Base-by-base conservation (phyloP, 53 echinoderm and acorn worm species). In the Mesocentrotus franciscanus region DNA sequence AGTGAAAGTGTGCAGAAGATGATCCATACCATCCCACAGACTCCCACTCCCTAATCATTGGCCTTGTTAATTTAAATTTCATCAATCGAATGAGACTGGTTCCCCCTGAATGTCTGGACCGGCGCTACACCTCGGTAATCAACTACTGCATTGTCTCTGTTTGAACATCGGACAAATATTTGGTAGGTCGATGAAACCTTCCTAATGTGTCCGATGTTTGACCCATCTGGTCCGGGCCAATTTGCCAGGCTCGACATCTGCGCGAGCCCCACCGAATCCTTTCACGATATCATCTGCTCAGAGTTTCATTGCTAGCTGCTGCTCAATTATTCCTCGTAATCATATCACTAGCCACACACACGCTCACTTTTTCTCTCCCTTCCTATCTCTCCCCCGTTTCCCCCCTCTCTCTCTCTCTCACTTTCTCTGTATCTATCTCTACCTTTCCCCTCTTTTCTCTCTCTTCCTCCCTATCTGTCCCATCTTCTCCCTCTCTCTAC, bases 241-340 rank as follows among this genome's bases (percentile, higher is more conserved):
- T 85, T 85, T 85, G 58, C 85, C 27, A 10, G 27, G 85, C 56
- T 85, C 58, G 58, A 85, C 56, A 85, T 85, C 85, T 85, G 85
- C 56, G 26, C 11, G 58, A 85, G 56, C 22, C 58, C 9, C 0
- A 7, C 24, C n/a, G 57, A 57, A 85, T 58, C 56, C 56, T 85
- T 27, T 56, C 85, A 26, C 56, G 11, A 11, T 85, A 57, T 85
- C 85, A 85, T 85, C 85, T 85, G 85, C 13, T 85, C 58, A 26
- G 58, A 58, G 57, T 85, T 85, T 57, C 85, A 85, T 85, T 57
- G 9, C 56, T 13, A 56, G 58, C 85, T 85, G 85, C 85, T 85
- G 74, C 85, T 26, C 79, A 58, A 58, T 85, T 58, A 85, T 56
- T 56, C 1, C n/a, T 85, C 85, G 5, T 85, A 85, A 85, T 85